Evolutionary conservation across 1,140 invertebrate genomes (phyloP).

Genomic region (Aphaenogaster floridana): DNA sequence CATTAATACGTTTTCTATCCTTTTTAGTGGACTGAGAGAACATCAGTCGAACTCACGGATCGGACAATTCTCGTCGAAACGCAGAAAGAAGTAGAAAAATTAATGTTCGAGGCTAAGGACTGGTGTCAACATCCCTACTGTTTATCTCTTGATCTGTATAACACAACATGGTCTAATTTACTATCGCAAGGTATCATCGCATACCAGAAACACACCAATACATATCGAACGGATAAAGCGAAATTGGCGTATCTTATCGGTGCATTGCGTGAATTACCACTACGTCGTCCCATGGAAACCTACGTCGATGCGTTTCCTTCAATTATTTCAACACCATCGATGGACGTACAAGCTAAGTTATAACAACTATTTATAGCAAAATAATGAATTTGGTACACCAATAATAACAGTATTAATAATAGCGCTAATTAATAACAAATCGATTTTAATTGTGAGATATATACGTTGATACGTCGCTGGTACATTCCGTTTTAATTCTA

Average conservation of each 20-base stretch:
- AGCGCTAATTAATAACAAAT: slow-evolving; percentile 9
- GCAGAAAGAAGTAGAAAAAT: slow-evolving; percentile 81
- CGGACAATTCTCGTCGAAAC: slow-evolving; percentile 79
- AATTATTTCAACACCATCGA: slow-evolving; percentile 67
- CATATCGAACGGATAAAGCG: slow-evolving; percentile 76
- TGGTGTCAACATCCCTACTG: slow-evolving; percentile 82
- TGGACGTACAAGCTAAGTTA: slow-evolving; percentile 82
- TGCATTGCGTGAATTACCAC: slow-evolving; percentile 78
- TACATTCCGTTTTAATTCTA: slow-evolving; percentile 18
- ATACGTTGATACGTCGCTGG: neutral
- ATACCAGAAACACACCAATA: slow-evolving; percentile 45
- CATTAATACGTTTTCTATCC: neutral
- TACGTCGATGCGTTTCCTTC: slow-evolving; percentile 77
- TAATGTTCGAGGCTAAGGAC: slow-evolving; percentile 72
- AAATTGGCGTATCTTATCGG: slow-evolving; percentile 71
- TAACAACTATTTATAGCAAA: slow-evolving; percentile 67
- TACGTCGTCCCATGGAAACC: slow-evolving; percentile 73
- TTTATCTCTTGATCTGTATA: slow-evolving; percentile 83
- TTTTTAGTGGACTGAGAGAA: slow-evolving; percentile 81
- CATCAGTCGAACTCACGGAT: slow-evolving; percentile 69
- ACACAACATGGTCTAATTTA: slow-evolving; percentile 81
- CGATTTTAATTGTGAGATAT: slow-evolving; percentile 1
- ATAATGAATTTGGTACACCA: neutral
- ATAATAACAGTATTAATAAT: slow-evolving; percentile 4
- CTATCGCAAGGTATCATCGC: slow-evolving; percentile 71